Evolutionary conservation across 1,140 invertebrate species (phyloP).

Genomic region (Panonychus citri): DNA sequence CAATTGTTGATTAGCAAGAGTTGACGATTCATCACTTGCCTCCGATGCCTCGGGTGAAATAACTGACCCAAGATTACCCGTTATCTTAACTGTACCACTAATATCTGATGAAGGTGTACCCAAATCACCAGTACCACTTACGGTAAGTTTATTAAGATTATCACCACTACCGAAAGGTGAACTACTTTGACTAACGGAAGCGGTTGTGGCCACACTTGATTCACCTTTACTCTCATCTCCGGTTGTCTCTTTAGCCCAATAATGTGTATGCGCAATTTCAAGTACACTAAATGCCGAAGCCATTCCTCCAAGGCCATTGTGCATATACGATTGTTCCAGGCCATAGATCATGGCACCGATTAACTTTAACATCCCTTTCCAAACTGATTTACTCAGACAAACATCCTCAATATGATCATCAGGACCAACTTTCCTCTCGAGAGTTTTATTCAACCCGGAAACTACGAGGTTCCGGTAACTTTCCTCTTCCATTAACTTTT

Average conservation of each 20-base stretch:
- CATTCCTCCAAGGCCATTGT: constrained; percentile 86
- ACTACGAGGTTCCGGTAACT: constrained; percentile 88
- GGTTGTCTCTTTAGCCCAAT: constrained; percentile 61
- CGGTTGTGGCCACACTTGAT: constrained; percentile 20
- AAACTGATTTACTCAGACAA: constrained; percentile 60
- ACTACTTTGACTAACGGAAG: background rate
- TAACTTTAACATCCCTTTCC: constrained; percentile 89
- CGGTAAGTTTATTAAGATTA: constrained; percentile 30
- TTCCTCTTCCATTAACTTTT: constrained; percentile 96
- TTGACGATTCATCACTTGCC: constrained; percentile 13
- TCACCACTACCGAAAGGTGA: constrained; percentile 48
- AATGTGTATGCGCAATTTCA: constrained; percentile 95
- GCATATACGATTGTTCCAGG: constrained; percentile 69
- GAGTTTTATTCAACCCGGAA: constrained; percentile 74
- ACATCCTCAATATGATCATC: constrained; percentile 95
- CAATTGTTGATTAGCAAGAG: constrained; percentile 27
- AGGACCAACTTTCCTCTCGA: constrained; percentile 75
- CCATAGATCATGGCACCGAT: constrained; percentile 67
- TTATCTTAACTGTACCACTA: background rate
- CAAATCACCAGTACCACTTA: constrained; percentile 1
- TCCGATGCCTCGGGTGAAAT: constrained; percentile 15
- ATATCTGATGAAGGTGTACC: background rate
- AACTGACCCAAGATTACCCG: background rate
- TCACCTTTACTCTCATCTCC: constrained; percentile 10
- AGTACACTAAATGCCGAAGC: constrained; percentile 73